phyloP scores from a whole-genome alignment of 2,113 vertebrate species.

The Aegithalos caudatus region DNA sequence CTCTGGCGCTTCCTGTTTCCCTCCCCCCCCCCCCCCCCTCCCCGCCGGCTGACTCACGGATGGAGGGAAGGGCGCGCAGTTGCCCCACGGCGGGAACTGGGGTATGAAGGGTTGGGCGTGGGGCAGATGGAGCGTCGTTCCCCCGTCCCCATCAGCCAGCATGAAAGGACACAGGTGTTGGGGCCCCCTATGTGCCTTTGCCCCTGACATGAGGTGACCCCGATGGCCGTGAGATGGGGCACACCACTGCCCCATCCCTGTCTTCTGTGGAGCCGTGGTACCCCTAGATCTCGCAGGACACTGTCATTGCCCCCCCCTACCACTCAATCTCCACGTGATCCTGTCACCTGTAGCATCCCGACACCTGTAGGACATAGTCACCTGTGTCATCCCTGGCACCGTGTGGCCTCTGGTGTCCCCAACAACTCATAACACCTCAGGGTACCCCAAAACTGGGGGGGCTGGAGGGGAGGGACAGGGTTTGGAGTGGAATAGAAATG shows the following conservation, averaged over 20 bases:
- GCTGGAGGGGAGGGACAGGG: no score
- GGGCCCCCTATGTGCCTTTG: neutral
- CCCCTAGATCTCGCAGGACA: no score
- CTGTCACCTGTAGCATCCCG: no score
- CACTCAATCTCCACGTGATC: neutral
- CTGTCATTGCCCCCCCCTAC: neutral
- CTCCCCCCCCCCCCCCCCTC: neutral
- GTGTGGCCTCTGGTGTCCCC: neutral
- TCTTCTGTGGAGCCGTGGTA: no score
- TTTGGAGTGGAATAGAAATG: neutral
- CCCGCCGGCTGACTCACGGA: neutral
- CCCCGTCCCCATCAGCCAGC: neutral
- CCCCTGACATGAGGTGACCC: no score
- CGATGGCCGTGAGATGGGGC: no score
- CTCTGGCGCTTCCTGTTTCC: neutral
- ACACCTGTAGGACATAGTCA: no score
- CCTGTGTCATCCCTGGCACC: neutral
- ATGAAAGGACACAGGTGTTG: neutral
- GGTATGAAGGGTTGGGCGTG: neutral
- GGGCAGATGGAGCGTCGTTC: rapidly evolving
- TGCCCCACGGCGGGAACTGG: neutral
- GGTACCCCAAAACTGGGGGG: neutral
- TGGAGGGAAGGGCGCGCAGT: neutral
- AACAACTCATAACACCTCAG: no score
- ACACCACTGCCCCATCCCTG: neutral